Evolutionary conservation across 2,888 invertebrate genomes (phyloP).

Genomic region (Dryadula phaetusa): DNA sequence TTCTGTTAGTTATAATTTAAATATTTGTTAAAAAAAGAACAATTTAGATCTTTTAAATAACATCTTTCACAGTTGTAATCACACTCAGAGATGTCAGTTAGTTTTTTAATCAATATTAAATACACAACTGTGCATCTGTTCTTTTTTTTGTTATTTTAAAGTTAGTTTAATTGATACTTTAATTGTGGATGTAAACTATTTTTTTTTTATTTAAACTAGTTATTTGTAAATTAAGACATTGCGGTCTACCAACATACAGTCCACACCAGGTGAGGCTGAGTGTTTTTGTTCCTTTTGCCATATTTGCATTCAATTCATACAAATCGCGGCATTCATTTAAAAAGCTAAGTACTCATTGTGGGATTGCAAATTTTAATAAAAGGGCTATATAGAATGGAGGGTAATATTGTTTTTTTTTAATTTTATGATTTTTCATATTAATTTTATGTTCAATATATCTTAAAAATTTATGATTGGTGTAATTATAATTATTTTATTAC

Average conservation of each 20-base stretch:
- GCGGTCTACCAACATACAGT: background rate
- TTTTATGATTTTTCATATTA: background rate
- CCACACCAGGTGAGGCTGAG: conserved; percentile 26
- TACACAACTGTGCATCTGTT: too few species aligned
- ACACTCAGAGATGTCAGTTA: too few species aligned
- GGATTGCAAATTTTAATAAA: conserved; percentile 4
- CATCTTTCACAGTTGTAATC: too few species aligned
- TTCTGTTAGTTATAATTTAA: too few species aligned
- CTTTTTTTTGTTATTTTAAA: too few species aligned
- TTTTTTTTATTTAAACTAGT: background rate
- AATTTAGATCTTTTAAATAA: too few species aligned
- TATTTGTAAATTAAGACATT: conserved; percentile 24
- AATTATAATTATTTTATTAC: too few species aligned
- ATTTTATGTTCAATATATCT: too few species aligned
- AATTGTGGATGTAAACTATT: too few species aligned
- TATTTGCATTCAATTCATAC: conserved; percentile 32
- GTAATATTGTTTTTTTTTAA: background rate
- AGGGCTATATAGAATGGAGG: background rate
- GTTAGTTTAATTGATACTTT: too few species aligned
- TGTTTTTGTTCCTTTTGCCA: conserved; percentile 21
- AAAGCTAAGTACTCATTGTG: conserved; percentile 21
- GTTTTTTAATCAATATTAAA: background rate
- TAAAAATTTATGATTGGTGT: too few species aligned
- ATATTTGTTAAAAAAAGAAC: too few species aligned
- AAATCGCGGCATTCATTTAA: conserved; percentile 21